phyloP scores from a whole-genome alignment of 2,888 invertebrate species.

The Dicyrtoma fusca region DNA sequence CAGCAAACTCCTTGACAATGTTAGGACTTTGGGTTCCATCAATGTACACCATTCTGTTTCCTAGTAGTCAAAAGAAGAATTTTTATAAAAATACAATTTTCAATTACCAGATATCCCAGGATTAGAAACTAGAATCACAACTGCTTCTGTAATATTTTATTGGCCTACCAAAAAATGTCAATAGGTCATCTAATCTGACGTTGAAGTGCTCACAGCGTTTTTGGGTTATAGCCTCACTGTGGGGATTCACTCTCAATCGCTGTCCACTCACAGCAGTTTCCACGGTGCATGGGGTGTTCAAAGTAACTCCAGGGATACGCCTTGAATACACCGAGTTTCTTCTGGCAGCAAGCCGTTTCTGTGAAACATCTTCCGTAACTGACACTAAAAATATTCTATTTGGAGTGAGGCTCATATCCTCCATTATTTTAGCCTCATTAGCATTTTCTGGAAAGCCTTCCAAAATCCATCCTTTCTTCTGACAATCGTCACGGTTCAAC shows the following conservation, averaged over 20 bases:
- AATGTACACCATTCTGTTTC: slow-evolving; percentile 45
- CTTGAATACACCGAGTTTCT: slow-evolving; percentile 39
- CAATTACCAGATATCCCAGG: neutral
- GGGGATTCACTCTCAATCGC: slow-evolving; percentile 41
- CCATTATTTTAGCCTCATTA: slow-evolving; percentile 44
- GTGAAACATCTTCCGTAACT: slow-evolving; percentile 39
- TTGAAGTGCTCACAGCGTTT: slow-evolving; percentile 38
- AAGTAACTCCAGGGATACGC: slow-evolving; percentile 4
- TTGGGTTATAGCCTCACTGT: slow-evolving; percentile 40
- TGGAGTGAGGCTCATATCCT: slow-evolving; percentile 38
- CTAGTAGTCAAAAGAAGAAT: slow-evolving; percentile 22
- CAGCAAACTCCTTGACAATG: slow-evolving; percentile 45
- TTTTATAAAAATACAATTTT: neutral
- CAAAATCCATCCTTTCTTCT: slow-evolving; percentile 51
- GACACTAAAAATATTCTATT: slow-evolving; percentile 49
- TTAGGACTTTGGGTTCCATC: slow-evolving; percentile 44
- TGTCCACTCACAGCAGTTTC: slow-evolving; percentile 25
- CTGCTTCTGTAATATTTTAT: neutral
- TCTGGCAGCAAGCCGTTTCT: slow-evolving; percentile 31
- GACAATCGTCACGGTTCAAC: slow-evolving; percentile 46
- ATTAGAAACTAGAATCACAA: neutral
- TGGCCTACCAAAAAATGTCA: slow-evolving; percentile 41
- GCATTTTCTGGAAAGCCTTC: slow-evolving; percentile 51
- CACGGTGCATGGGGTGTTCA: neutral
- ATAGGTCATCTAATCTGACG: slow-evolving; percentile 40